Conservation (phyloP, 2,797 vertebrate genomes). For the Hybognathus amarus region DNA sequence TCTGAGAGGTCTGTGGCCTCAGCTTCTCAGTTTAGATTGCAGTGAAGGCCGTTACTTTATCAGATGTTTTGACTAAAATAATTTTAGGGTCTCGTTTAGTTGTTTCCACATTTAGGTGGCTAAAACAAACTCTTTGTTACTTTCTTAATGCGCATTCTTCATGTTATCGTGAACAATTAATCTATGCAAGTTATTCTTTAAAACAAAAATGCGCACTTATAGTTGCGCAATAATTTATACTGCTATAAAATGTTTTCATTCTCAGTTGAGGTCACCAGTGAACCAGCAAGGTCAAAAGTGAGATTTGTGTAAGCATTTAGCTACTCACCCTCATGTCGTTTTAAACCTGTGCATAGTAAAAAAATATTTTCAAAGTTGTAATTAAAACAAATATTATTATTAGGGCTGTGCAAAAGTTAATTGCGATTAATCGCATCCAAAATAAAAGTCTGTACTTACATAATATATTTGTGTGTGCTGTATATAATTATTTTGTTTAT, state of each 20-base stretch:
- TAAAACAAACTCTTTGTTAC: not conserved
- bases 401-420: too few species aligned
- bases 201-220: not conserved
- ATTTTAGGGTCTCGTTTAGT: not conserved
- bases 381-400: not conserved
- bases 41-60: not conserved
- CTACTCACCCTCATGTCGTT: not conserved
- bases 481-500: too few species aligned
- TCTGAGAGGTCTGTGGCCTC: conserved; percentile 55
- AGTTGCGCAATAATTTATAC: not conserved
- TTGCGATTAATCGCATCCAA: too few species aligned
- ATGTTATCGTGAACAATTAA: not conserved
- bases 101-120: not conserved
- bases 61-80: conserved; percentile 19
- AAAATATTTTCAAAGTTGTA: too few species aligned
- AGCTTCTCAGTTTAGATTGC: not conserved
- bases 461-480: too few species aligned
- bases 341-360: too few species aligned
- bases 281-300: not conserved
- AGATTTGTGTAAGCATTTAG: not conserved
- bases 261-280: not conserved
- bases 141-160: not conserved
- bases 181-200: not conserved
- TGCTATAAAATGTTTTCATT: not conserved
- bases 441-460: too few species aligned